Percentiles rank a stretch among this genome's conserved stretches.
Conservation (phyloP, 2,888 invertebrate species). For the Drosophila atroscutellata region DNA sequence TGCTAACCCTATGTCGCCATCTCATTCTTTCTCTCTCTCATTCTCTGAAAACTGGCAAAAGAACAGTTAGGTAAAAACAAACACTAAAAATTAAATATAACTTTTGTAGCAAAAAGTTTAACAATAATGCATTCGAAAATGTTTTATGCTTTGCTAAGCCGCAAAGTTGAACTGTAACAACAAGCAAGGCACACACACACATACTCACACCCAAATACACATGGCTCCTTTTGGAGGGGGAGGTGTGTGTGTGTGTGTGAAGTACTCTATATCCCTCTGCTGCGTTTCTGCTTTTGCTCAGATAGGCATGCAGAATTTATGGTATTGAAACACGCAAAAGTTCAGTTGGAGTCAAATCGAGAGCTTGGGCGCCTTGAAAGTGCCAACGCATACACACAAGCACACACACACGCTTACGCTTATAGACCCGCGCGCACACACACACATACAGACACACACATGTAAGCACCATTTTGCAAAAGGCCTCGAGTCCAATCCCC, state of each 20-base stretch:
- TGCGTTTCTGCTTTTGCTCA: slow-evolving; percentile 34
- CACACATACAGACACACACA: slow-evolving; percentile 10
- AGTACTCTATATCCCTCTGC: neutral
- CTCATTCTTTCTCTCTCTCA: neutral
- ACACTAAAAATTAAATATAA: slow-evolving; percentile 39
- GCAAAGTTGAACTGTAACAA: slow-evolving; percentile 56
- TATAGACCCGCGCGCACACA: neutral
- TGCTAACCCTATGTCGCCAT: neutral
- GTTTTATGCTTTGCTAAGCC: slow-evolving; percentile 66
- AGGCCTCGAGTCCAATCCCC: slow-evolving; percentile 54
- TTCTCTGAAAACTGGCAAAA: neutral
- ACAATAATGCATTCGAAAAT: slow-evolving; percentile 69
- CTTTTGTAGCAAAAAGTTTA: slow-evolving; percentile 47
- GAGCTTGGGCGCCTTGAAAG: slow-evolving; percentile 69
- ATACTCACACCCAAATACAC: neutral
- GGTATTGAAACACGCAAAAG: slow-evolving; percentile 79
- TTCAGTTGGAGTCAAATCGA: slow-evolving; percentile 79
- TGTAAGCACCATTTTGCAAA: slow-evolving; percentile 72
- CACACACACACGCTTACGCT: slow-evolving; percentile 5
- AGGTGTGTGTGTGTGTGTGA: too few species aligned
- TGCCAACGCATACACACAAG: slow-evolving; percentile 45
- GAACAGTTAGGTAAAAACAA: slow-evolving; percentile 9
- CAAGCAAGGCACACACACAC: slow-evolving; percentile 8
- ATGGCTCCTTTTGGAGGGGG: neutral
- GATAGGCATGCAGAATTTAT: slow-evolving; percentile 78